These are phyloP conservation scores for Peromyscus attwateri DNA, from an alignment of 2,797 vertebrate genomes.

Conservation along the genomic window DNA sequence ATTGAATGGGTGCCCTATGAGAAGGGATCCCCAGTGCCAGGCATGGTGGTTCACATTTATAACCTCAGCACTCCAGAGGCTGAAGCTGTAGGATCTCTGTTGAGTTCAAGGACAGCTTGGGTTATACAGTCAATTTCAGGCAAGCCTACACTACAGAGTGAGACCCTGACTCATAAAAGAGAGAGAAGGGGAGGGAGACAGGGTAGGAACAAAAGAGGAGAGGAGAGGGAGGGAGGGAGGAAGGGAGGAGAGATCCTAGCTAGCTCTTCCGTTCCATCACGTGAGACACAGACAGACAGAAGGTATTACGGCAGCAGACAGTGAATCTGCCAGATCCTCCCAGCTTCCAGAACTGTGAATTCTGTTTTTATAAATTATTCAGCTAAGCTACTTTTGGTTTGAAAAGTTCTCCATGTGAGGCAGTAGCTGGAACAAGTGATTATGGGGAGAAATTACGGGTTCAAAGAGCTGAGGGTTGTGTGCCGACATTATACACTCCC, in stretches of 20 bases:
- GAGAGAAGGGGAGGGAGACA: neutral
- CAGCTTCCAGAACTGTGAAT: neutral
- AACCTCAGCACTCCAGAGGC: neutral
- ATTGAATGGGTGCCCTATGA: neutral
- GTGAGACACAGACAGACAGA: neutral
- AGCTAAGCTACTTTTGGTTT: neutral
- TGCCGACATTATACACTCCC: neutral
- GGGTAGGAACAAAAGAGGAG: neutral
- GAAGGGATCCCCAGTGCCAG: neutral
- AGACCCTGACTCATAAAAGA: neutral
- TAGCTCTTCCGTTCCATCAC: neutral
- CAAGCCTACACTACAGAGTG: neutral
- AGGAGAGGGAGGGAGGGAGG: accelerated
- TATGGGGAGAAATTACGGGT: neutral
- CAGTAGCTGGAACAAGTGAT: neutral
- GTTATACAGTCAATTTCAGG: neutral
- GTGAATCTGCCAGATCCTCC: neutral
- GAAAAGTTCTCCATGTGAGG: neutral
- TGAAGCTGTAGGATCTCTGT: neutral
- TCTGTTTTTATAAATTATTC: neutral
- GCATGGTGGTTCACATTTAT: neutral
- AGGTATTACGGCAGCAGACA: neutral
- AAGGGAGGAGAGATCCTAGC: neutral
- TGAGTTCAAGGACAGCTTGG: neutral
- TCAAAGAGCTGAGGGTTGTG: neutral